Base-by-base conservation (phyloP, 2,113 vertebrate species). In the Hyla sarda region DNA sequence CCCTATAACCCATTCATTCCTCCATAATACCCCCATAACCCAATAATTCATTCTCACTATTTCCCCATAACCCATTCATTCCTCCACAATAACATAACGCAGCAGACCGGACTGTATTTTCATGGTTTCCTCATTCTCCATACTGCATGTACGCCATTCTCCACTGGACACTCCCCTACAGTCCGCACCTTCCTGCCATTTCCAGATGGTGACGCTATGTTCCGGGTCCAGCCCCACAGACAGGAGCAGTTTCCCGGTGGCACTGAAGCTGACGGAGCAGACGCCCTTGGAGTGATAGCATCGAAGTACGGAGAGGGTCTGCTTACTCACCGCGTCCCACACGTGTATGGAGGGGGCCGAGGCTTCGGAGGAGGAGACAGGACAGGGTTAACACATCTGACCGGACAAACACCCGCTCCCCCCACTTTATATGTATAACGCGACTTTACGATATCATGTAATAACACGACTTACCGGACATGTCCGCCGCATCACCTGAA, bases 231-330 rank as follows among this genome's bases (percentile, higher is more conserved):
- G 93, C 72, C 98, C 98, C 83, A 97, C 92, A 8, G 98, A 99
- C 9, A 99, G 95, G 87, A 99, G 90, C 72, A 99, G 95, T 83
- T 97, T 99, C 50, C 98, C 98, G 19, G 98, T 99, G 88, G 98
- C 98, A 88, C 98, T 99, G 92, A 99, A 99, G 89, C 98, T 98
- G 91, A 99, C 96, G 0, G 96, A 97, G 87, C 98, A 99, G 82
- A 99, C 96, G 0, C 98, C 98, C 48, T 96, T 95, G 0, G 97
- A 95, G 78, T 99, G 97, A 93, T 95, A 96, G 89, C 98, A 99
- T 89, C 98, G 94, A 5, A 99, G 94, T 5, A 99, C 92, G 0
- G 98, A 98, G 30, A 98, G 89, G 0, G 97, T 99, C 93, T 98
- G 97, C 60, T 99, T 99, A 90, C 91, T 98, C 94, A 97, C 94